A percentile compares a stretch with the other conserved stretches of the same genome.
phyloP scores from a whole-genome alignment of 1,140 invertebrate genomes.

The Trichonephila clavata region DNA sequence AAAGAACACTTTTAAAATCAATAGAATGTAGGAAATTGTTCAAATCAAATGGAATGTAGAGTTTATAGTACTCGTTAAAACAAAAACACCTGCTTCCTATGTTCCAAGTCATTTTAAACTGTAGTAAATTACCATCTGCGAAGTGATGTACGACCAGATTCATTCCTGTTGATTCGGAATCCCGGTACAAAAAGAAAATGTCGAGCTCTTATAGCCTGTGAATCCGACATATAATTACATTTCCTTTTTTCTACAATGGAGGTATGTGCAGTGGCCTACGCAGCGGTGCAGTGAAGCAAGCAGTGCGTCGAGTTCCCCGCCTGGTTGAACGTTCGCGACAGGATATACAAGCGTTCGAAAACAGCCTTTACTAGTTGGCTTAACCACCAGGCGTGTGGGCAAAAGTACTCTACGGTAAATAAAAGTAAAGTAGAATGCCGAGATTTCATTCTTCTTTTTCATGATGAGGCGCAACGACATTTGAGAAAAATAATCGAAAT shows the following conservation, averaged over 20 bases:
- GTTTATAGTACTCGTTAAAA: no score
- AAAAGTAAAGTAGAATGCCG: neutral
- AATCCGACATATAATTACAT: slow-evolving; percentile 33
- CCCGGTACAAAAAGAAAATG: neutral
- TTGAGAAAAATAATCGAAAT: neutral
- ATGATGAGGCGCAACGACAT: neutral
- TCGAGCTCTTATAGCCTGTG: neutral
- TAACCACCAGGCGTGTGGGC: slow-evolving; percentile 14
- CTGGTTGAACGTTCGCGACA: slow-evolving; percentile 8
- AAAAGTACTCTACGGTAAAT: neutral
- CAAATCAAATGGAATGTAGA: no score
- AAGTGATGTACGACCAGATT: neutral
- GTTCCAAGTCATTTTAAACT: neutral
- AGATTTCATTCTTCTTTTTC: neutral
- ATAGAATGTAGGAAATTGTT: no score
- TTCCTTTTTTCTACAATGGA: slow-evolving; percentile 4
- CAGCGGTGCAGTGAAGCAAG: slow-evolving; percentile 20
- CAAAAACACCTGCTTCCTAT: neutral
- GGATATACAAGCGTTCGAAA: neutral
- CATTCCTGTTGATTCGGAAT: neutral
- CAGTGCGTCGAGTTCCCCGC: slow-evolving; percentile 7
- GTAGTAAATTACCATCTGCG: neutral
- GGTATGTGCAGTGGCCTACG: neutral
- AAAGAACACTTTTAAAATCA: no score
- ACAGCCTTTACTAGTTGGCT: neutral